phyloP scores from a whole-genome alignment of 2,113 vertebrate genomes.

The Oncorhynchus clarkii region DNA sequence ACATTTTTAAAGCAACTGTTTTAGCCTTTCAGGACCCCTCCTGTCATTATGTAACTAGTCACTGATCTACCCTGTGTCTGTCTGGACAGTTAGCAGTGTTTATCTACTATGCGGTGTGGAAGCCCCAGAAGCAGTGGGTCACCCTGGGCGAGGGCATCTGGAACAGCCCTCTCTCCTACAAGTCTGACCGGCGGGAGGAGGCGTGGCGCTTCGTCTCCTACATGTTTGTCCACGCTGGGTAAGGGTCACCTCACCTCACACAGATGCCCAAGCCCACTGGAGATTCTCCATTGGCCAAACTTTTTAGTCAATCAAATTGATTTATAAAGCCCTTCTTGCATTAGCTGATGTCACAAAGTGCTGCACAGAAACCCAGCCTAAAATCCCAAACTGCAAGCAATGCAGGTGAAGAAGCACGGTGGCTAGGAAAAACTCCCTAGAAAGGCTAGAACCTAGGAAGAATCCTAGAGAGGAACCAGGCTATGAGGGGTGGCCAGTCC shows the following conservation, averaged over 20 bases:
- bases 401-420: too few species aligned
- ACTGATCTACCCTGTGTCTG: not conserved
- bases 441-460: too few species aligned
- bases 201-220: slow-evolving; percentile 90
- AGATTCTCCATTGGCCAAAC: too few species aligned
- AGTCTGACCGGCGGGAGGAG: slow-evolving; percentile 71
- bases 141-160: slow-evolving; percentile 79
- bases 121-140: slow-evolving; percentile 88
- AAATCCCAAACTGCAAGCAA: too few species aligned
- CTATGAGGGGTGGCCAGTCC: too few species aligned
- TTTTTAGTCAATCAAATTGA: too few species aligned
- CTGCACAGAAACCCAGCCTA: too few species aligned
- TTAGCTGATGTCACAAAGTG: too few species aligned
- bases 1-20: not conserved
- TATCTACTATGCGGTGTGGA: slow-evolving; percentile 90
- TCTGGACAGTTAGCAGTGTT: slow-evolving; percentile 79
- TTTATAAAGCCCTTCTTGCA: too few species aligned
- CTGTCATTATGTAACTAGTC: not conserved
- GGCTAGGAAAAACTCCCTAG: too few species aligned
- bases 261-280: not conserved
- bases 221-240: slow-evolving; percentile 93
- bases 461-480: too few species aligned
- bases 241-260: slow-evolving; percentile 41
- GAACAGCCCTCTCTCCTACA: slow-evolving; percentile 82
- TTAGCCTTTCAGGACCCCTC: not conserved